These are phyloP conservation scores for Ictalurus punctatus DNA, from an alignment of 2,113 vertebrate species.

Conservation along the genomic window DNA sequence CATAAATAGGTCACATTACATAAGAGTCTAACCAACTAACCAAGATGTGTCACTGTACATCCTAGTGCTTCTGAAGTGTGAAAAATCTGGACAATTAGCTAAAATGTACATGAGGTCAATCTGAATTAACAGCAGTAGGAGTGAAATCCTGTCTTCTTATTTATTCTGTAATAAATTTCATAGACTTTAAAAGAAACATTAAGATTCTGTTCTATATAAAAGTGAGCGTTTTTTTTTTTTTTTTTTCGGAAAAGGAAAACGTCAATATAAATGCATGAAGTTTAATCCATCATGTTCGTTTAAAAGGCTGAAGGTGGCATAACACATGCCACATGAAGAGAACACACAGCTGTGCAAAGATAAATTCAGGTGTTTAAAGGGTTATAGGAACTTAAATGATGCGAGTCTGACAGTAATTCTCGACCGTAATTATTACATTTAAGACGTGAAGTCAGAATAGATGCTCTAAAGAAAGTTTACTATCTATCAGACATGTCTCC, in stretches of 20 bases:
- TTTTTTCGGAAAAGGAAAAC: no score
- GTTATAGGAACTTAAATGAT: background rate
- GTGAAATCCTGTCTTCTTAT: background rate
- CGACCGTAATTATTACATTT: background rate
- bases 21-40: background rate
- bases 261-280: background rate
- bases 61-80: background rate
- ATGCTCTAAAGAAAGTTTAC: background rate
- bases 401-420: background rate
- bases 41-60: background rate
- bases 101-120: background rate
- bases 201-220: background rate
- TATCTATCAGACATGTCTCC: background rate
- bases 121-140: background rate
- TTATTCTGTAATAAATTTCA: background rate
- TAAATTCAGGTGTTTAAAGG: no score
- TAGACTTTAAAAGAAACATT: background rate
- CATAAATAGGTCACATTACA: background rate
- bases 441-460: background rate
- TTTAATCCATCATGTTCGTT: background rate
- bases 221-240: background rate
- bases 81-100: conserved; percentile 4
- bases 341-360: background rate
- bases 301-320: background rate
- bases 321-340: background rate